These are phyloP conservation scores for Darevskia nairensis DNA, from an alignment of 2,797 vertebrate species.

Conservation along the genomic window DNA sequence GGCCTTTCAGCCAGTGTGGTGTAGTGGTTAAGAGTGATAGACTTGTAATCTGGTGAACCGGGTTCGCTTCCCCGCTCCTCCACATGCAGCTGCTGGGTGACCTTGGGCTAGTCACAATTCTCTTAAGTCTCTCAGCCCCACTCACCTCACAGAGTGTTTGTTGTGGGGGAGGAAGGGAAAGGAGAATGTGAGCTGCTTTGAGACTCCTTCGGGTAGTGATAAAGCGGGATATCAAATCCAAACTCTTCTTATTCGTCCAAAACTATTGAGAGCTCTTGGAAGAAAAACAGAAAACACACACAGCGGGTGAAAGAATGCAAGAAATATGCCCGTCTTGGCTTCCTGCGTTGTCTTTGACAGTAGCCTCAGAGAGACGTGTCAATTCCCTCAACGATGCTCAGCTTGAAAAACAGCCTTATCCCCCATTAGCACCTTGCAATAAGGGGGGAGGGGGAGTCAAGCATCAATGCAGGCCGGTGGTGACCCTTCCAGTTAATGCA, in stretches of 20 bases:
- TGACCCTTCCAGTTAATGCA: constrained; percentile 1
- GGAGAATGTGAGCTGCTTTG: too few species aligned
- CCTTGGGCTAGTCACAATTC: too few species aligned
- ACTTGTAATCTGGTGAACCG: too few species aligned
- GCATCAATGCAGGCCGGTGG: not conserved
- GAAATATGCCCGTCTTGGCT: not conserved
- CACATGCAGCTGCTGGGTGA: too few species aligned
- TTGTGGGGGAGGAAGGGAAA: too few species aligned
- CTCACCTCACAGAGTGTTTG: too few species aligned
- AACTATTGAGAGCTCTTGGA: not conserved
- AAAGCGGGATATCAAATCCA: too few species aligned
- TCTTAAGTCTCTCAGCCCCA: too few species aligned
- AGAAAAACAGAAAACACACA: not conserved
- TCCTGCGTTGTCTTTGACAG: not conserved
- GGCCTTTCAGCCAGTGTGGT: not conserved
- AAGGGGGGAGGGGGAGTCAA: not conserved
- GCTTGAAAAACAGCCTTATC: not conserved
- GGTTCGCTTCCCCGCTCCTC: too few species aligned
- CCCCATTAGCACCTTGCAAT: not conserved
- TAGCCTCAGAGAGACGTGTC: fast-evolving
- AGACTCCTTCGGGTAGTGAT: too few species aligned
- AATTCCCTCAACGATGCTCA: not conserved
- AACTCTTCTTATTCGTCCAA: not conserved
- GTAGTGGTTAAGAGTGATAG: too few species aligned
- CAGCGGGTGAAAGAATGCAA: not conserved